Percentiles rank a stretch among this genome's conserved stretches.
phyloP scores from a whole-genome alignment of 2,113 vertebrate genomes.

The Nothocercus julius region DNA sequence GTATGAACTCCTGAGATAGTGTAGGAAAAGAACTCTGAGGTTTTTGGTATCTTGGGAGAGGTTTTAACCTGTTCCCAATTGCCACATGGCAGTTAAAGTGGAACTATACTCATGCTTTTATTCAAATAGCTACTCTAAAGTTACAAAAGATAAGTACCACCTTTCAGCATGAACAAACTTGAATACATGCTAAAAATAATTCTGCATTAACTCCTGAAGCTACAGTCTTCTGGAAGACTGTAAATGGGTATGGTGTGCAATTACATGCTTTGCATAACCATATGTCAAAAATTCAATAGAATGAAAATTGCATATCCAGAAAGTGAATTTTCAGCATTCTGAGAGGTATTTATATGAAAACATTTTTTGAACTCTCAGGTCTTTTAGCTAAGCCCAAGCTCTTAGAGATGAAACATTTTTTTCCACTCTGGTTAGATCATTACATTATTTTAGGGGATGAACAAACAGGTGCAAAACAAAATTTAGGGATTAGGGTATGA shows the following conservation, averaged over 20 bases:
- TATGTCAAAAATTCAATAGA: constrained; percentile 49
- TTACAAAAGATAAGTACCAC: constrained; percentile 77
- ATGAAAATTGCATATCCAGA: not conserved
- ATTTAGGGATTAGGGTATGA: not conserved
- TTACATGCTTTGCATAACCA: constrained; percentile 56
- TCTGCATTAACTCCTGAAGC: constrained; percentile 56
- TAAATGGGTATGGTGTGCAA: constrained; percentile 53
- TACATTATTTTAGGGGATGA: not conserved
- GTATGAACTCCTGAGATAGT: not conserved
- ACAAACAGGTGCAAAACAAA: not conserved
- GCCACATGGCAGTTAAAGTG: constrained; percentile 72
- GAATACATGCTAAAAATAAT: constrained; percentile 75
- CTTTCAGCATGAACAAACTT: constrained; percentile 77
- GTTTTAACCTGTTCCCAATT: constrained; percentile 44
- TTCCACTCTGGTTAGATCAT: not conserved
- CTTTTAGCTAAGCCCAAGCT: not conserved
- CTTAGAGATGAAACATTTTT: not conserved
- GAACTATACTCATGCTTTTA: constrained; percentile 69
- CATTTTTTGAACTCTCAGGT: not conserved
- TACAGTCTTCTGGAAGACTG: constrained; percentile 39
- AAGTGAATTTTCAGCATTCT: not conserved
- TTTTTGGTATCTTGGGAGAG: constrained; percentile 21
- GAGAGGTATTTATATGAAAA: not conserved
- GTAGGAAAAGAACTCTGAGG: constrained; percentile 2
- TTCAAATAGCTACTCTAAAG: constrained; percentile 74